Conservation (phyloP, 2,113 vertebrate genomes). For the Chunga burmeisteri region DNA sequence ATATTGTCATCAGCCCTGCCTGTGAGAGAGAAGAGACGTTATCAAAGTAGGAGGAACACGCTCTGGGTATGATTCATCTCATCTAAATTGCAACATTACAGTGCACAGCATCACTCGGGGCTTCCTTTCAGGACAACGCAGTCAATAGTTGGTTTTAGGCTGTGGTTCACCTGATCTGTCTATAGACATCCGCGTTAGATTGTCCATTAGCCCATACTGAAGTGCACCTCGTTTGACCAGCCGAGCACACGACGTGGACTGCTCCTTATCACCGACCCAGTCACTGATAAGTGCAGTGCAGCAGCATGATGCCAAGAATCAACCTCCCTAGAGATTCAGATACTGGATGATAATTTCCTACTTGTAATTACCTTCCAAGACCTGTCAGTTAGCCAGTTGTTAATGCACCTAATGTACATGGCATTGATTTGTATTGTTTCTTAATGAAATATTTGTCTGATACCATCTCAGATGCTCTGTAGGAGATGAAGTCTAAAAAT, state of each 20-base stretch:
- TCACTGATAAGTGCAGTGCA: neutral
- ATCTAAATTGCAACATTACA: neutral
- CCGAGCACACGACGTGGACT: rapidly evolving
- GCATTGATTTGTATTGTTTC: neutral
- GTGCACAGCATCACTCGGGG: neutral
- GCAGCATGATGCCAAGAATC: neutral
- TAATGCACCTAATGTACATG: neutral
- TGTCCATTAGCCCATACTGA: neutral
- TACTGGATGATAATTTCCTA: neutral
- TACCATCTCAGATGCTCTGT: neutral
- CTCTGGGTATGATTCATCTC: neutral
- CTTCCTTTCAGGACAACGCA: neutral
- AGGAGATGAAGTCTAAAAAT: neutral
- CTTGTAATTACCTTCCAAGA: neutral
- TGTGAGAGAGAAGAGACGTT: neutral
- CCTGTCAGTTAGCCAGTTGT: neutral
- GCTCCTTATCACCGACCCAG: neutral
- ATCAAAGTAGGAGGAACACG: neutral
- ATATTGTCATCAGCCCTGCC: neutral
- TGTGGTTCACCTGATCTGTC: neutral
- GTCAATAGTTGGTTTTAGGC: neutral
- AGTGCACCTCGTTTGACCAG: rapidly evolving
- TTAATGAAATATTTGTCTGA: neutral
- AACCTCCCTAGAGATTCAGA: neutral
- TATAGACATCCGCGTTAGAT: neutral